A percentile compares a stretch with the other conserved stretches of the same genome.
Evolutionary conservation across 2,113 vertebrate genomes (phyloP).

Genomic region (Chlamydotis undulata): DNA sequence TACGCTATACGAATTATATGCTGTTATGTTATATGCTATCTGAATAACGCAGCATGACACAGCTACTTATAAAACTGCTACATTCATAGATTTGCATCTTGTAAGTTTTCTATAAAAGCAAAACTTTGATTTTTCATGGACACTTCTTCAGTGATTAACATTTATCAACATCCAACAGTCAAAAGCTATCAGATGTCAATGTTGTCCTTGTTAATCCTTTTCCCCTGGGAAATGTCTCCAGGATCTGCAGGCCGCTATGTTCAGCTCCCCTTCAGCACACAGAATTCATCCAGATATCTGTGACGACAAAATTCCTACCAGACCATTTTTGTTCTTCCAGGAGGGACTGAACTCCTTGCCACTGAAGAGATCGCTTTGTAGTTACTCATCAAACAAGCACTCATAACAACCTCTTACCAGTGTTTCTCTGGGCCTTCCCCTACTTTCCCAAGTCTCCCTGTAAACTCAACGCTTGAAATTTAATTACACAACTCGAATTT

Average conservation of each 20-base stretch:
- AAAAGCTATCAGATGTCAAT: slow-evolving; percentile 45
- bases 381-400: neutral
- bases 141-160: slow-evolving; percentile 5
- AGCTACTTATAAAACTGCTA: neutral
- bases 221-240: slow-evolving; percentile 13
- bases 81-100: neutral
- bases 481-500: neutral
- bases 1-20: neutral
- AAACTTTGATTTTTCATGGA: slow-evolving; percentile 1
- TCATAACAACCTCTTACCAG: neutral
- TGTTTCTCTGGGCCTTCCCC: neutral
- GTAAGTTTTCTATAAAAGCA: neutral
- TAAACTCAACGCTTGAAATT: neutral
- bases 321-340: neutral
- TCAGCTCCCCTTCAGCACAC: slow-evolving; percentile 19
- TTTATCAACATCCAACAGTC: slow-evolving; percentile 37
- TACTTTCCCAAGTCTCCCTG: neutral
- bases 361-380: neutral
- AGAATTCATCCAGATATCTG: slow-evolving; percentile 1
- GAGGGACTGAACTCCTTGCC: neutral
- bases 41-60: neutral
- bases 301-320: neutral
- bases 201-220: neutral
- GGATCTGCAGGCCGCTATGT: slow-evolving; percentile 5
- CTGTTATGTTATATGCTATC: neutral